Evolutionary conservation across 1,140 invertebrate species (phyloP).

Genomic region (Trinorchestia longiramus): DNA sequence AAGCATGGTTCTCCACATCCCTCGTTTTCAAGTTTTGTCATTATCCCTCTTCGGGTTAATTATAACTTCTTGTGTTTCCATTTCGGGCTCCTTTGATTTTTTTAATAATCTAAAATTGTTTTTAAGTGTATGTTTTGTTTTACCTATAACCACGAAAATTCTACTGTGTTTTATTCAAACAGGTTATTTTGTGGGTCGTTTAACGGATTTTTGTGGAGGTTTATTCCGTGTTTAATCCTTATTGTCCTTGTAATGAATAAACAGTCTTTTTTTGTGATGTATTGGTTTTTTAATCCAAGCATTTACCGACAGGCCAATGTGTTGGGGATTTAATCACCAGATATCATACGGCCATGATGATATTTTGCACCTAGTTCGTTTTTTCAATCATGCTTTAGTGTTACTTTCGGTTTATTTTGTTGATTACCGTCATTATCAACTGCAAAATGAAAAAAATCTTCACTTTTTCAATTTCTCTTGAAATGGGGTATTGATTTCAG

Average conservation of each 20-base stretch:
- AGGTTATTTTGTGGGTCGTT: background rate
- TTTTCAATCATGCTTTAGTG: background rate
- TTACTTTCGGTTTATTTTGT: background rate
- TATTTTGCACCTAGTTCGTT: background rate
- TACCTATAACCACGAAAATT: background rate
- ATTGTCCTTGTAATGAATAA: background rate
- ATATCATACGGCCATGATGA: background rate
- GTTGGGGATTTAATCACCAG: background rate
- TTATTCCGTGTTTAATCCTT: background rate
- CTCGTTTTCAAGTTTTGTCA: background rate
- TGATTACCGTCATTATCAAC: background rate
- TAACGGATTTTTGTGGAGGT: background rate
- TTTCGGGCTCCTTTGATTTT: background rate
- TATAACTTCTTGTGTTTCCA: background rate
- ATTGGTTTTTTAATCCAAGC: background rate
- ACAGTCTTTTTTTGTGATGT: background rate
- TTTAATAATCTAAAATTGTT: background rate
- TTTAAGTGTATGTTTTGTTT: background rate
- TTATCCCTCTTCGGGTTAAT: background rate
- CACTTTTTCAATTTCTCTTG: background rate
- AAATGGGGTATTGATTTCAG: background rate
- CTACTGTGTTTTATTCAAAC: background rate
- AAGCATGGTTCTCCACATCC: slow-evolving; percentile 7
- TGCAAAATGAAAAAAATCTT: background rate
- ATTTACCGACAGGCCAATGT: background rate